Conservation (phyloP, 2,113 vertebrate genomes). For the Edolisoma coerulescens region DNA sequence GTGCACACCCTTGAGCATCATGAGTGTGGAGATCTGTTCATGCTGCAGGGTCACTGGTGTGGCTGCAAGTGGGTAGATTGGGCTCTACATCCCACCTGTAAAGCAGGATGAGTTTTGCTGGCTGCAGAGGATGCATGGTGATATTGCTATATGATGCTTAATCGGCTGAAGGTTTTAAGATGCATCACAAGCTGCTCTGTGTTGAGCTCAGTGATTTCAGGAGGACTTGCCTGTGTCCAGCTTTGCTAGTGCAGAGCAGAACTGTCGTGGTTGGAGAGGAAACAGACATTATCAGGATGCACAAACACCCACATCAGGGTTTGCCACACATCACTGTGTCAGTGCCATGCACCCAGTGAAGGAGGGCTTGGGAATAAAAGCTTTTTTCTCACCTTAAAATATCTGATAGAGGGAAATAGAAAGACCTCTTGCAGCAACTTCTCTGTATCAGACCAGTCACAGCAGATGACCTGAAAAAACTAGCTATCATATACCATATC, state of each 20-base stretch:
- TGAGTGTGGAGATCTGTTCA: neutral
- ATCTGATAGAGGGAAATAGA: neutral
- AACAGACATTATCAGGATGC: neutral
- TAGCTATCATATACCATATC: neutral
- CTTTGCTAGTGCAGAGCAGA: neutral
- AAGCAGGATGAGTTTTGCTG: neutral
- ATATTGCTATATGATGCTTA: neutral
- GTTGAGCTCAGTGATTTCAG: neutral
- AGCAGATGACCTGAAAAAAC: conserved; percentile 14
- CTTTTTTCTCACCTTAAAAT: neutral
- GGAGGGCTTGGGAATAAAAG: neutral
- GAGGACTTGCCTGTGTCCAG: neutral
- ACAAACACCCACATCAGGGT: neutral
- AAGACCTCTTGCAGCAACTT: neutral
- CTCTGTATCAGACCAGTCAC: neutral
- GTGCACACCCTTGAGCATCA: accelerated
- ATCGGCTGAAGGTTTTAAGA: neutral
- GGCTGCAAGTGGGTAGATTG: neutral
- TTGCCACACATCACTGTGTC: accelerated
- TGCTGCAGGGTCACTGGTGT: neutral
- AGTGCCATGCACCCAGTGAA: neutral
- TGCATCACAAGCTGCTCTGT: neutral
- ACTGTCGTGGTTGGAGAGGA: neutral
- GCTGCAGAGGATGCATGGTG: neutral
- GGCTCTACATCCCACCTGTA: neutral